Conservation (phyloP, 2,888 invertebrate genomes). For the Bombyx huttoni region DNA sequence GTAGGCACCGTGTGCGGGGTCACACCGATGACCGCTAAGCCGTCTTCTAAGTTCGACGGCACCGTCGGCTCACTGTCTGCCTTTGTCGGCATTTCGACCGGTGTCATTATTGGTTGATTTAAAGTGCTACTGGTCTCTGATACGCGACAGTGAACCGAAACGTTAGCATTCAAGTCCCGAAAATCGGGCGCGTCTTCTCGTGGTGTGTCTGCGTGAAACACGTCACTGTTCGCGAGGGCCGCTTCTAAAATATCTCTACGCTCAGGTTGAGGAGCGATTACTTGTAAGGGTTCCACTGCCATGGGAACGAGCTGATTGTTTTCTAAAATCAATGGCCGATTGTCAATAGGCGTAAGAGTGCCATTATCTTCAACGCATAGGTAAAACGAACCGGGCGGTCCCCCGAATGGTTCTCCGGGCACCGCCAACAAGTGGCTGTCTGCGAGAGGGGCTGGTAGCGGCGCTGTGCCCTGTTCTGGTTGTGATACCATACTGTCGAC, state of each 20-base stretch:
- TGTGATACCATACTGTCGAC: conserved; percentile 21
- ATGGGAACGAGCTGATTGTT: conserved; percentile 63
- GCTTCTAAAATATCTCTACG: conserved; percentile 83
- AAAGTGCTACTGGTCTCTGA: conserved; percentile 83
- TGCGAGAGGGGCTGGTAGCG: conserved; percentile 38
- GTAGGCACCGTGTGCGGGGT: conserved; percentile 74
- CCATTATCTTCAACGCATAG: conserved; percentile 81
- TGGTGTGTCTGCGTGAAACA: conserved; percentile 72
- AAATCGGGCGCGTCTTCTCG: conserved; percentile 74
- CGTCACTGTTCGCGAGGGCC: conserved; percentile 81
- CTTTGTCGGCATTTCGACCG: conserved; percentile 79
- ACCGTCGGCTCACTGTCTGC: conserved; percentile 36
- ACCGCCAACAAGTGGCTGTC: conserved; percentile 80
- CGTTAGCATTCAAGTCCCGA: conserved; percentile 71
- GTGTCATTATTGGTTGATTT: conserved; percentile 87
- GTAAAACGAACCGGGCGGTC: conserved; percentile 81
- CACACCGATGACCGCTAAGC: conserved; percentile 73
- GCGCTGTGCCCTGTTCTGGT: conserved; percentile 19
- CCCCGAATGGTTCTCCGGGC: conserved; percentile 80
- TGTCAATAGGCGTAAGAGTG: conserved; percentile 79
- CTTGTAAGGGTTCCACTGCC: conserved; percentile 37
- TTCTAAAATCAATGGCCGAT: conserved; percentile 74
- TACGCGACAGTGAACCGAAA: conserved; percentile 73
- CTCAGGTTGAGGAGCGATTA: conserved; percentile 37
- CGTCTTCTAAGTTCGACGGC: conserved; percentile 62